Evolutionary conservation across 2,888 invertebrate genomes (phyloP).

Genomic region (Apeira syringaria): DNA sequence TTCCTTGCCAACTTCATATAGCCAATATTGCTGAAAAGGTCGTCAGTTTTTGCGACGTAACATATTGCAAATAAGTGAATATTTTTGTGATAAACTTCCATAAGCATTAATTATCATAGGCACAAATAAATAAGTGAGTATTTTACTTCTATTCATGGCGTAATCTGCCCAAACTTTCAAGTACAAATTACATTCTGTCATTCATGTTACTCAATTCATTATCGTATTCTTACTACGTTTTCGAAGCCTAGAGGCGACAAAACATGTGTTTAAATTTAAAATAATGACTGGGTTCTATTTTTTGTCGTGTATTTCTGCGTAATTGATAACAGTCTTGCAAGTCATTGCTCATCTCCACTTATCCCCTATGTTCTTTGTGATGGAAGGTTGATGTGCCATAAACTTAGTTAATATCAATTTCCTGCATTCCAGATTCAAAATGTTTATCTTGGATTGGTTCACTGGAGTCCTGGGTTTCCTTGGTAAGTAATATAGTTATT

Average conservation of each 20-base stretch:
- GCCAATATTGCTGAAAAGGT: conserved; percentile 56
- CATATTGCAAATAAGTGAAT: conserved; percentile 70
- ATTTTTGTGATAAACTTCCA: conserved; percentile 76
- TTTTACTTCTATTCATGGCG: conserved; percentile 40
- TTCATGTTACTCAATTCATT: conserved; percentile 74
- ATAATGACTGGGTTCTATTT: conserved; percentile 36
- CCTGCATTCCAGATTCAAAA: conserved; percentile 79
- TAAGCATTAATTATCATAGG: conserved; percentile 75
- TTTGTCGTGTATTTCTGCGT: conserved; percentile 45
- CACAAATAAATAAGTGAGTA: conserved; percentile 78
- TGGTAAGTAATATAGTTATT: conserved; percentile 85
- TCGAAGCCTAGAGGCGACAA: conserved; percentile 42
- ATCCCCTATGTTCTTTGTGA: conserved; percentile 63
- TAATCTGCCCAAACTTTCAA: conserved; percentile 54
- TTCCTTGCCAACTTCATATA: conserved; percentile 73
- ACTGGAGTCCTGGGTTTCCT: conserved; percentile 96
- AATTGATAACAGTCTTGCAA: conserved; percentile 64
- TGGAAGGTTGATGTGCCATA: conserved; percentile 36
- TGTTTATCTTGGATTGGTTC: conserved; percentile 99
- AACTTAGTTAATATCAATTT: conserved; percentile 46
- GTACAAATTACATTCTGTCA: conserved; percentile 75
- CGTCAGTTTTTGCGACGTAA: conserved; percentile 71
- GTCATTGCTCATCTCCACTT: conserved; percentile 56
- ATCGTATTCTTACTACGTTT: conserved; percentile 58
- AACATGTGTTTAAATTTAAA: conserved; percentile 36